Base-by-base conservation (phyloP, 2,113 vertebrate species). In the Zosterops lateralis region DNA sequence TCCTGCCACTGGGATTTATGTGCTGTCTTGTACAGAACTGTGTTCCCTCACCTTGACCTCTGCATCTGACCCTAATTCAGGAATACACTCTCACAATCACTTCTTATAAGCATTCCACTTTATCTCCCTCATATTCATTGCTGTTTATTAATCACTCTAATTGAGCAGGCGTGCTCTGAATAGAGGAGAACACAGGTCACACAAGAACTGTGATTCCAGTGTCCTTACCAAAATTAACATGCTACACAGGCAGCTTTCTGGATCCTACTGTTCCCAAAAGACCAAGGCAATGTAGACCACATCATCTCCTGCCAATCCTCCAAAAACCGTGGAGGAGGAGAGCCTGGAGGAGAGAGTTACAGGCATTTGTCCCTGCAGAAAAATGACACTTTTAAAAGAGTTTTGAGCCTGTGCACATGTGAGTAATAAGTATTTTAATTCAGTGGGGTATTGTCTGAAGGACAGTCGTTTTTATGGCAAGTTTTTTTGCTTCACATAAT, bases 101-200 rank as follows among this genome's bases (percentile, higher is more conserved):
- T 89, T 66, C 25, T 54, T 48, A 6, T 2, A 64, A 74, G 24
- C 11, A 1, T 82, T 56, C 26, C 38, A 13, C 50, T 86, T 74
- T 28, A 64, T 56, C 44, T 90, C 44, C 29, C 61, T 77, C 10
- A 0, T 48, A 31, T 28, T 58, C n/a, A 2, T 10, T 57, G 50
- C 78, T 79, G 32, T 67, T 93, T 91, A 65, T 87, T 87, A 87
- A 57, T 88, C 71, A 31, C 10, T 19, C 19, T 54, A 67, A 79
- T 42, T 81, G 64, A 76, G 87, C 57, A 79, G 50, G 31, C 2
- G 0, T 65, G 66, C 64, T 91, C 45, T 79, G 84, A 82, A 53
- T 38, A 32, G 84, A 79, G 57, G 81, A 71, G 73, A 57, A 26
- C 25, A 53, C 42, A 68, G 74, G 61, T 85, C 70, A 84, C n/a